Percentiles rank a stretch among this genome's conserved stretches.
phyloP scores from a whole-genome alignment of 2,113 vertebrate species.

The Motacilla tschutschensis region DNA sequence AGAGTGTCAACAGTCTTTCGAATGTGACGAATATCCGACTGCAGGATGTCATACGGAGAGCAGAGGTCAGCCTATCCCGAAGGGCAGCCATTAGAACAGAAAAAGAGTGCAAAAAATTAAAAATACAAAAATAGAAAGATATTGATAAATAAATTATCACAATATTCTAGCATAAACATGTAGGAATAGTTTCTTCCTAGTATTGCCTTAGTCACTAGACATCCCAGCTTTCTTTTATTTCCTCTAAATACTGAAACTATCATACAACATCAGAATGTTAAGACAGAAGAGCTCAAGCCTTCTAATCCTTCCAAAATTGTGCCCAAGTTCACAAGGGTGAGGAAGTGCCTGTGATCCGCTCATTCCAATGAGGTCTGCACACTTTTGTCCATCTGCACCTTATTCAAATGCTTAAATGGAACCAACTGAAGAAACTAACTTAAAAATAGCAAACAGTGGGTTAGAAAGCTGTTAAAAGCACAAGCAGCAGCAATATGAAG shows the following conservation, averaged over 20 bases:
- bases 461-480: conserved; percentile 56
- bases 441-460: conserved; percentile 8
- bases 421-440: background rate
- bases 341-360: background rate
- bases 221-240: background rate
- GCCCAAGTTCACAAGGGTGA: background rate
- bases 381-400: background rate
- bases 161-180: conserved; percentile 59
- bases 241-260: background rate
- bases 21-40: conserved; percentile 87
- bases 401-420: background rate
- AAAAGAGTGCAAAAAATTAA: conserved; percentile 80
- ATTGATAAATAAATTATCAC: conserved; percentile 60
- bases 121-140: conserved; percentile 67
- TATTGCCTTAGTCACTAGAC: conserved; percentile 12
- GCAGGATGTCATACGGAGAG: conserved; percentile 92
- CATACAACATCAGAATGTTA: background rate
- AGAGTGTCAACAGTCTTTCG: conserved; percentile 83
- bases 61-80: conserved; percentile 89
- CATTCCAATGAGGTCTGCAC: background rate
- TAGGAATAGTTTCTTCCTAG: conserved; percentile 23
- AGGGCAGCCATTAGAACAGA: conserved; percentile 77
- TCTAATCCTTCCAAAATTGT: background rate
- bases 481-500: conserved; percentile 7
- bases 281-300: background rate